Percentiles rank a stretch among this genome's conserved stretches.
Evolutionary conservation across 1,140 invertebrate genomes (phyloP).

Genomic region (Hestina assimilis): DNA sequence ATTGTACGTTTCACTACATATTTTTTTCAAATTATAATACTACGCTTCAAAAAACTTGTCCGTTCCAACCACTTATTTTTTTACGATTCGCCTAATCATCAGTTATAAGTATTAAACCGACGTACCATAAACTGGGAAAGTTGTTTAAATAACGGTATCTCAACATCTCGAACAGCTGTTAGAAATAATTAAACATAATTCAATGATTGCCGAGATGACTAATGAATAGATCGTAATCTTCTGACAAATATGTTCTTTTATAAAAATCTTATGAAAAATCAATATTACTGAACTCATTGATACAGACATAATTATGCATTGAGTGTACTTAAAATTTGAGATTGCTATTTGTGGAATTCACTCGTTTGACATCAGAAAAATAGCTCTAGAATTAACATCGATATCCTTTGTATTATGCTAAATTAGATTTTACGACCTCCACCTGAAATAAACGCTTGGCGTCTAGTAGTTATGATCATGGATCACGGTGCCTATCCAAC

Average conservation of each 20-base stretch:
- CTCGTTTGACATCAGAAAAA: too few species aligned
- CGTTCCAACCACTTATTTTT: constrained; percentile 1
- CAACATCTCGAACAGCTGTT: constrained; percentile 7
- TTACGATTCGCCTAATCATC: constrained; percentile 11
- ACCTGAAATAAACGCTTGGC: background rate
- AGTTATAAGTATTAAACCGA: background rate
- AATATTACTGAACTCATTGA: too few species aligned
- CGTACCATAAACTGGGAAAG: constrained; percentile 8
- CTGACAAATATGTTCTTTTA: too few species aligned
- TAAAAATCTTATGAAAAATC: too few species aligned
- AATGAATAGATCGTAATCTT: background rate
- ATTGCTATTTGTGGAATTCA: too few species aligned
- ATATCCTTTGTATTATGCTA: background rate
- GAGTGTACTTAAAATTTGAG: too few species aligned
- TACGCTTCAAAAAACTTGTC: background rate
- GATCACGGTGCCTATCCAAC: constrained; percentile 39
- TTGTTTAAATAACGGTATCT: constrained; percentile 12
- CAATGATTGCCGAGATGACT: background rate
- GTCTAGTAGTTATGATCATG: background rate
- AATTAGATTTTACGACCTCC: background rate
- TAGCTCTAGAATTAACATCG: background rate
- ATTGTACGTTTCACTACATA: background rate
- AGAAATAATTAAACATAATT: constrained; percentile 11
- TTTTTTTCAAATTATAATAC: too few species aligned
- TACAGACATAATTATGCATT: too few species aligned